These are phyloP conservation scores for Sebastes goodei DNA, from an alignment of 2,797 vertebrate genomes.

Conservation along the genomic window DNA sequence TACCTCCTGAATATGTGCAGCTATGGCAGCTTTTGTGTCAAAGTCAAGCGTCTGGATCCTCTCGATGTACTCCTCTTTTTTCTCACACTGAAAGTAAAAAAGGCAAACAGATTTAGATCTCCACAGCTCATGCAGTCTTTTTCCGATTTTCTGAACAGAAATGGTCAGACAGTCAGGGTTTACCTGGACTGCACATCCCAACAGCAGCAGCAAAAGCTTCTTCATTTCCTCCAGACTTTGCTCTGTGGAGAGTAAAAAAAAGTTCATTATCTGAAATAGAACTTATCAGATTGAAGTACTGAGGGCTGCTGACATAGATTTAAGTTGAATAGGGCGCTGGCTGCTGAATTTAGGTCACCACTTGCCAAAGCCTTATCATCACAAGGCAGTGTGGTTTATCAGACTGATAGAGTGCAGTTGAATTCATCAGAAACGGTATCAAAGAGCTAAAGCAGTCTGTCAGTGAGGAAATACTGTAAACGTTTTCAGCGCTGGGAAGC, in stretches of 20 bases:
- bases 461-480: background rate
- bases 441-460: background rate
- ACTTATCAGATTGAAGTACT: background rate
- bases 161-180: background rate
- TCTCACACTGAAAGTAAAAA: constrained; percentile 88
- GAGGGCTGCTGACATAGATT: constrained; percentile 28
- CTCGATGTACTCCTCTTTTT: constrained; percentile 94
- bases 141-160: background rate
- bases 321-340: constrained; percentile 15
- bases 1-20: constrained; percentile 97
- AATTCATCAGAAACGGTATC: constrained; percentile 16
- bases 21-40: constrained; percentile 94
- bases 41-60: constrained; percentile 93
- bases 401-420: constrained; percentile 48
- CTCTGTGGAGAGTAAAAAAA: constrained; percentile 72
- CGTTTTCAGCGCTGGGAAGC: background rate
- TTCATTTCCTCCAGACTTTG: constrained; percentile 93
- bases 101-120: background rate
- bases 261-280: constrained; percentile 1
- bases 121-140: background rate
- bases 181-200: constrained; percentile 98
- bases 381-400: constrained; percentile 41
- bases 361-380: constrained; percentile 37
- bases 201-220: constrained; percentile 90
- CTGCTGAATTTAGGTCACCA: constrained; percentile 61